Percentiles rank a stretch among this genome's conserved stretches.
These are phyloP conservation scores for Gasterosteus nipponicus DNA, from an alignment of 2,113 vertebrate genomes.

Conservation along the genomic window DNA sequence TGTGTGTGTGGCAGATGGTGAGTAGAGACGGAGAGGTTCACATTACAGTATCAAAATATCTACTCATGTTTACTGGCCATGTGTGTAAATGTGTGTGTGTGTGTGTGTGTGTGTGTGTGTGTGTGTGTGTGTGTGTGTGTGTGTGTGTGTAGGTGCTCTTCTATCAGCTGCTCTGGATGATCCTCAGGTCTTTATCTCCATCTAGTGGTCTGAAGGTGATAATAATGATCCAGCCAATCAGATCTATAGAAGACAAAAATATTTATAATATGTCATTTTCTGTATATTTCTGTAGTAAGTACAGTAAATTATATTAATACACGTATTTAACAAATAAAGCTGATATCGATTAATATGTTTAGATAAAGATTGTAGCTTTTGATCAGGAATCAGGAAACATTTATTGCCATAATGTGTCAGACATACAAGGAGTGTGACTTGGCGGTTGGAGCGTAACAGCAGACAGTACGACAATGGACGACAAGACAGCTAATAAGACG, in stretches of 20 bases:
- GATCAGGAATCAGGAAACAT: too few species aligned
- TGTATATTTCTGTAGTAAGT: too few species aligned
- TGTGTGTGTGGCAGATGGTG: conserved; percentile 40
- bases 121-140: conserved; percentile 28
- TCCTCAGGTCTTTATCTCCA: conserved; percentile 55
- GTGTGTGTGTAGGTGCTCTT: conserved; percentile 17
- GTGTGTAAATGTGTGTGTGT: conserved; percentile 21
- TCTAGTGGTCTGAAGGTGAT: conserved; percentile 48
- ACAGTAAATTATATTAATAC: too few species aligned
- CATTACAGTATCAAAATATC: conserved; percentile 59
- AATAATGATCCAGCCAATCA: background rate
- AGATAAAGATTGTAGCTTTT: too few species aligned
- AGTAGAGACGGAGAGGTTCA: conserved; percentile 47
- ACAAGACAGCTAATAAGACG: too few species aligned
- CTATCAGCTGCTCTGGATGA: background rate
- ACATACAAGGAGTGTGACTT: too few species aligned
- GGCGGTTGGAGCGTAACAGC: too few species aligned
- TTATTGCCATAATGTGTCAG: too few species aligned
- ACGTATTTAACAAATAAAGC: too few species aligned
- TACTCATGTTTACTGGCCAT: conserved; percentile 41
- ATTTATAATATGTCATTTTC: too few species aligned
- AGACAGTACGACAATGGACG: too few species aligned
- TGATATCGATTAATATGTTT: too few species aligned
- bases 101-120: conserved; percentile 20
- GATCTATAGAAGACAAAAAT: background rate